Evolutionary conservation across 2,888 invertebrate species (phyloP), one percentile per base, ranked within the genome.

Genomic region (Cheilosia grossa): DNA sequence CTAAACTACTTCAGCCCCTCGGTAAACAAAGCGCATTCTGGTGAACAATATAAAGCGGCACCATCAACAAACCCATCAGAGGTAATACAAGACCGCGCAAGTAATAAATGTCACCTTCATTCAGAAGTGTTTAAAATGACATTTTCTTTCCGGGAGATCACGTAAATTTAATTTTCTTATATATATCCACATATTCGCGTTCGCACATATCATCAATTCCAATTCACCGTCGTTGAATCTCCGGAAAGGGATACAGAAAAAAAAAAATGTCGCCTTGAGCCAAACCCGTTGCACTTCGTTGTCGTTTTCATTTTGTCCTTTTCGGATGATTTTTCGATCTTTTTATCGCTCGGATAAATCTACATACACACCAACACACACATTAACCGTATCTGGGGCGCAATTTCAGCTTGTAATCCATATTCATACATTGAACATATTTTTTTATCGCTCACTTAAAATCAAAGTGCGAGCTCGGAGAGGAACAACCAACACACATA

Each of bases 361-460:
- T 74, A 83, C 73, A 80, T 74, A 83, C 19, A 6, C 17, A 17
- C 47, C 17, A 47, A 17, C 17, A 33, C 40, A 58, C 42, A 61
- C 40, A 53, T 27, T 27, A 58, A 69, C 19, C 10, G 59, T 17
- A 44, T 42, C 30, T 6, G 24, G 15, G 67, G 70, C 56, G 79
- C 79, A 69, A 79, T 59, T 83, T 69, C 21, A 72, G 80, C 87
- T 88, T 88, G 89, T 89, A 89, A 89, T 89, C 88, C 88, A 89
- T 89, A 89, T 89, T 88, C 88, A 88, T 89, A 89, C 88, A 87
- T 89, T 89, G 74, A 86, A 79, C 70, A 82, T 74, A 83, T 83
- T 80, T 87, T 87, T 83, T 83, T 85, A 81, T 81, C 87, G 72
- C 72, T 77, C 73, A 79, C 78, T 87, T 85, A 69, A 80, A 77